Conservation (phyloP, 2,797 vertebrate genomes). For the Threskiornis aethiopicus region DNA sequence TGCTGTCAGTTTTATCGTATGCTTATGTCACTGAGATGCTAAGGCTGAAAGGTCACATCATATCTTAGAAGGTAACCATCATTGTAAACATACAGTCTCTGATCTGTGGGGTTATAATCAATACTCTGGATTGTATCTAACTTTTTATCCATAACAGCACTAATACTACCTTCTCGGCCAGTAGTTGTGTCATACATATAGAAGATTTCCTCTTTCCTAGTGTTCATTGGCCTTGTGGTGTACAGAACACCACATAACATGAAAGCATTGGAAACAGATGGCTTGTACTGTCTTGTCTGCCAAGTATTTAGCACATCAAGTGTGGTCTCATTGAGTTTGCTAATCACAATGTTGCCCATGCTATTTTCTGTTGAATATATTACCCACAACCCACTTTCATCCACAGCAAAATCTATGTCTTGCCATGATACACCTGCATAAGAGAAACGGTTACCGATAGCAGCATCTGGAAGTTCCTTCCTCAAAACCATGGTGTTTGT, state of each 20-base stretch:
- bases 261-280: conserved; percentile 77
- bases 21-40: neutral
- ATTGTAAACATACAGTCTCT: conserved; percentile 76
- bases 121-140: conserved; percentile 74
- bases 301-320: conserved; percentile 76
- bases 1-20: neutral
- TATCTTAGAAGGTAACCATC: conserved; percentile 76
- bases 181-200: conserved; percentile 78
- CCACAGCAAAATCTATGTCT: conserved; percentile 77
- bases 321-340: conserved; percentile 77
- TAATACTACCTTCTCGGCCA: conserved; percentile 53
- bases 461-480: conserved; percentile 56
- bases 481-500: neutral
- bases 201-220: conserved; percentile 78
- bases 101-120: conserved; percentile 75
- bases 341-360: conserved; percentile 80
- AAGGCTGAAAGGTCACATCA: conserved; percentile 31
- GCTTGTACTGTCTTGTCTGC: conserved; percentile 77
- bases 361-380: conserved; percentile 78
- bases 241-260: conserved; percentile 79
- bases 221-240: conserved; percentile 69
- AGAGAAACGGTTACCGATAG: conserved; percentile 74
- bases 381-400: conserved; percentile 81
- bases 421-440: conserved; percentile 76
- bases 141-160: conserved; percentile 70